Conservation (phyloP, 2,113 vertebrate species). For the mouse (Mus musculus) region GRCm39 chrX:85794501-85795000, state of each 20-base stretch:
- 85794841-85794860: not conserved
- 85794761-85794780: not conserved
- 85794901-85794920: too few relatives aligned
- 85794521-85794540: not conserved
- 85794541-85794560: not conserved
- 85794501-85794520: not conserved
- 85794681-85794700: not conserved
- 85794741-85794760: not conserved
- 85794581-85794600: not conserved
- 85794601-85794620: not conserved
- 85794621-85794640: not conserved
- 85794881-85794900: not conserved
- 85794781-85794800: not conserved
- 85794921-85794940: not conserved
- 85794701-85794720: not conserved
- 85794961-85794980: not conserved
- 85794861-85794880: too few relatives aligned
- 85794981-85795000: constrained; percentile 43
- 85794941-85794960: not conserved
- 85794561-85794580: not conserved
- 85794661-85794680: not conserved
- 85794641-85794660: not conserved
- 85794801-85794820: not conserved
- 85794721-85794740: not conserved
- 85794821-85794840: not conserved